Evolutionary conservation across 2,113 vertebrate species (phyloP).

Genomic region (Anguilla rostrata): DNA sequence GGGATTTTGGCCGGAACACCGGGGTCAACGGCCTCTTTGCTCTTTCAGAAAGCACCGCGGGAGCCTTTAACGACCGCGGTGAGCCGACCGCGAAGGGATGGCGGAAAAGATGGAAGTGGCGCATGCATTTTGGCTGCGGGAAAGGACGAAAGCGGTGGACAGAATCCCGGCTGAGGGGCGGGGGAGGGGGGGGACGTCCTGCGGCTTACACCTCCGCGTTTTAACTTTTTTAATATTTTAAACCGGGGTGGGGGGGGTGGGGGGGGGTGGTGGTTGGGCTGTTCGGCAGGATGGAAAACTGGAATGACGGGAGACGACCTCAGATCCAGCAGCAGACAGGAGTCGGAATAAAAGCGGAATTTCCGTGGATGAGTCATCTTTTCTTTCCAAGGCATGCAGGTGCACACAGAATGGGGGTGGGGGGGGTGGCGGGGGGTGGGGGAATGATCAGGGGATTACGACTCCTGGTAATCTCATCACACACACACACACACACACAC

Average conservation of each 20-base stretch:
- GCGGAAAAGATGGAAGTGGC: neutral
- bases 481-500: neutral
- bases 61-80: no score
- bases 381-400: neutral
- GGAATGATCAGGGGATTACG: neutral
- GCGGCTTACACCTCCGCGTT: neutral
- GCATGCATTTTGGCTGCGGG: neutral
- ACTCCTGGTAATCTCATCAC: neutral
- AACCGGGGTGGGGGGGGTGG: neutral
- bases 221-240: no score
- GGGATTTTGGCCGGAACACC: no score
- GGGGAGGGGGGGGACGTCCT: neutral
- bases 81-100: no score
- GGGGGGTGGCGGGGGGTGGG: neutral
- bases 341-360: neutral
- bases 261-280: neutral
- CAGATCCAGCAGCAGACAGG: neutral
- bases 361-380: neutral
- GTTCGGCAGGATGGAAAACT: neutral
- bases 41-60: no score
- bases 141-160: neutral
- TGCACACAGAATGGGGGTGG: neutral
- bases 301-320: neutral
- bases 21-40: no score
- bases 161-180: neutral